Conservation (phyloP, 2,797 vertebrate genomes). For the Eleutherodactylus coqui region DNA sequence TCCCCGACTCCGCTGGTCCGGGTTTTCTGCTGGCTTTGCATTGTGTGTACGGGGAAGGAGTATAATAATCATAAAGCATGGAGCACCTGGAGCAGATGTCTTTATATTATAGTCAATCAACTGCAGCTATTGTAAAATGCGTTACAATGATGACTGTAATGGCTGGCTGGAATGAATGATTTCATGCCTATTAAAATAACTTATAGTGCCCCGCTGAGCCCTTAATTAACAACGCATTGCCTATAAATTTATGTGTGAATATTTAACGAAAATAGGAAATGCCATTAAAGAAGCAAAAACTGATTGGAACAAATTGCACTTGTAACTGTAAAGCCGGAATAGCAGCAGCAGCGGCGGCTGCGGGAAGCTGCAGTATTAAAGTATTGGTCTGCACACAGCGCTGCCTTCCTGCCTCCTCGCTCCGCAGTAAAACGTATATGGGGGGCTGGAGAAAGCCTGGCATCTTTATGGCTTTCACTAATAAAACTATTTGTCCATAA, state of each 20-base stretch:
- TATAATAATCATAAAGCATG: background rate
- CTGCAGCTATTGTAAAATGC: conserved; percentile 57
- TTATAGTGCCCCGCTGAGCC: conserved; percentile 55
- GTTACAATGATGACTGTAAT: conserved; percentile 56
- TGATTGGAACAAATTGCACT: conserved; percentile 58
- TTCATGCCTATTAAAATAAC: conserved; percentile 61
- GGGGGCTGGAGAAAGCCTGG: conserved; percentile 25
- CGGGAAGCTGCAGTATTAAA: background rate
- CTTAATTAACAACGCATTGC: conserved; percentile 61
- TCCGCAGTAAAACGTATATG: conserved; percentile 22
- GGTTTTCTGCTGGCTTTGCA: background rate
- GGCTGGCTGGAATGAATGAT: conserved; percentile 59
- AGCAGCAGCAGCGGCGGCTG: conserved; percentile 1
- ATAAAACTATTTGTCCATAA: conserved; percentile 56
- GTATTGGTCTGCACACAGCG: background rate
- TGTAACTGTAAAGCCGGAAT: conserved; percentile 34
- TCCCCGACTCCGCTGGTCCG: background rate
- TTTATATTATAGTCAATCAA: conserved; percentile 41
- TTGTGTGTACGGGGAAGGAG: background rate
- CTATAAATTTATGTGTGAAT: conserved; percentile 53
- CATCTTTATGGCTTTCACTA: conserved; percentile 38
- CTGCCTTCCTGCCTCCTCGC: background rate
- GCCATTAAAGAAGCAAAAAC: conserved; percentile 45
- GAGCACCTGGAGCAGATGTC: conserved; percentile 58
- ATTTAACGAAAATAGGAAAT: conserved; percentile 61